Evolutionary conservation across 35 echinoderm and acorn worm species (phyloP), one percentile per base, ranked within the genome.

Genomic region (Eucidaris tribuloides): DNA sequence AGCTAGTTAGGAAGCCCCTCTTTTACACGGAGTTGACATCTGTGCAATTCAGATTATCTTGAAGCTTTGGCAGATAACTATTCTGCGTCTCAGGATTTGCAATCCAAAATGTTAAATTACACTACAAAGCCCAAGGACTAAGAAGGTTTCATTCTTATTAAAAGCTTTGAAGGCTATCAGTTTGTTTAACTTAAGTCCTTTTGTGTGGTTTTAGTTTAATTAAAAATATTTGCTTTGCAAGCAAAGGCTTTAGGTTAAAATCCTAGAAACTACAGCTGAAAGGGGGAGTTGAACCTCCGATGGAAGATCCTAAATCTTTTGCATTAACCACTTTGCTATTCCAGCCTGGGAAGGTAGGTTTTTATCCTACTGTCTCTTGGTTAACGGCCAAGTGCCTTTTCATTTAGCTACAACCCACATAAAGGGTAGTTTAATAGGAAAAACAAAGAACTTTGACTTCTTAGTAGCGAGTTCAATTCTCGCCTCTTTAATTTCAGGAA

Each of bases 271-370:
- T 74, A 88, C 59, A 88, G 71, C 77, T 88, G 42, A 79, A 79
- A 62, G 61, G 81, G 66, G 85, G 85, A 80, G 17, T 88, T 80
- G 85, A 78, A 88, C 85, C 85, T 29, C 48, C 61, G 60, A 33
- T 88, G 0, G 20, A 11, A 88, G 85, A 68, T 22, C 85, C 85
- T 88, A 88, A 88, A 50, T 68, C 85, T 88, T 36, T 5, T 46
- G 85, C 85, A 88, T 79, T 88, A 80, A 80, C 85, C 77, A 35
- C 60, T 88, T 88, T 88, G 85, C 85, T 88, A 88, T 43, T 48
- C 46, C 22, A 88, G 59, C 85, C 70, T 90, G 62, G 54, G 66
- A 7, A 25, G 88, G 45, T 35, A 74, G 70, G 81, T 54, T 22
- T 77, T 77, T 52, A 90, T 77, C 88, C 81, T 82, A 42, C 66